Evolutionary conservation across 23 tunicate genomes (phyloP).

Genomic region (Trididemnum clinides): DNA sequence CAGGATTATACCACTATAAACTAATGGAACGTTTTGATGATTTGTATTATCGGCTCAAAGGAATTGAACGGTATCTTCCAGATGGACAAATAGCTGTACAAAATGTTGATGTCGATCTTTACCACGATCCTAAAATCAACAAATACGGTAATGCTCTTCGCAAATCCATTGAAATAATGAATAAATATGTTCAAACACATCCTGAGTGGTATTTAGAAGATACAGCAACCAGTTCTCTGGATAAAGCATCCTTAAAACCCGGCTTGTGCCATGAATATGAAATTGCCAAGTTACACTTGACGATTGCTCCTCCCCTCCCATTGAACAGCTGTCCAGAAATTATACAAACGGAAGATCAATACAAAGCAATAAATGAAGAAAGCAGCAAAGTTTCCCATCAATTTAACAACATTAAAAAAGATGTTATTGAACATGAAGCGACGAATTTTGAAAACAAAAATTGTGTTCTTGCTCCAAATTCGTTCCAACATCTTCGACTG

Average conservation of each 20-base stretch:
- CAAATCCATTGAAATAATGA: constrained; percentile 35
- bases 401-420: too few species aligned
- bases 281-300: neutral
- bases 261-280: neutral
- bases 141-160: constrained; percentile 42
- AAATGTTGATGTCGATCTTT: constrained; percentile 17
- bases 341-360: too few species aligned
- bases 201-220: constrained; percentile 42
- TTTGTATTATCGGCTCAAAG: constrained; percentile 46
- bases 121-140: constrained; percentile 17
- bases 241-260: neutral
- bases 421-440: too few species aligned
- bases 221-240: neutral
- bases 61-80: constrained; percentile 36
- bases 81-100: neutral
- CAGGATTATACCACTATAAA: constrained; percentile 13
- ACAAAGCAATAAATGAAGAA: too few species aligned
- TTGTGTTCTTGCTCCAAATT: too few species aligned
- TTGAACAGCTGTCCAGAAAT: too few species aligned
- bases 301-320: neutral
- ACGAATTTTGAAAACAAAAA: too few species aligned
- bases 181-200: neutral
- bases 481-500: too few species aligned
- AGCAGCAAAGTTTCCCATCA: too few species aligned
- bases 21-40: constrained; percentile 65